These are phyloP conservation scores for Psephotus haematonotus DNA, from an alignment of 2,113 vertebrate species.

Conservation along the genomic window DNA sequence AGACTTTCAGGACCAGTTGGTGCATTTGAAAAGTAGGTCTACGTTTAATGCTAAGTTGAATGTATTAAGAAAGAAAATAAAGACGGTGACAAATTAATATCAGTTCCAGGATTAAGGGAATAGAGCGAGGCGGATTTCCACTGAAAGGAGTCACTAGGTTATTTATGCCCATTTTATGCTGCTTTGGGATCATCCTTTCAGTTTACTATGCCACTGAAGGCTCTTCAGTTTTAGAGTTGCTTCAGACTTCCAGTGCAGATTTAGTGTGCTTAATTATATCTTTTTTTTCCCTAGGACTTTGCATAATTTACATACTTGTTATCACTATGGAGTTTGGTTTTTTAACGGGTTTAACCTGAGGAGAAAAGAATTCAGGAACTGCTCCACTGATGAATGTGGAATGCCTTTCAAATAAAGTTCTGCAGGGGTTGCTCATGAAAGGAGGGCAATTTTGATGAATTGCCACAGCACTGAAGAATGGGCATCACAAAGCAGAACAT, in stretches of 20 bases:
- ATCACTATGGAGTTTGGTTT: neutral
- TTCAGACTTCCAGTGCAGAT: neutral
- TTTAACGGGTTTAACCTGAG: neutral
- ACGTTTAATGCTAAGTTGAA: too few relatives aligned
- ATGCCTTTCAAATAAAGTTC: constrained; percentile 11
- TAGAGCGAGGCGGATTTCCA: neutral
- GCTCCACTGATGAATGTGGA: neutral
- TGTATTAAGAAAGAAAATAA: neutral
- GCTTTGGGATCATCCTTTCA: neutral
- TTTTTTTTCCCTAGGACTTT: neutral
- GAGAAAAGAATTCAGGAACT: neutral
- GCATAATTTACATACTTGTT: constrained; percentile 4
- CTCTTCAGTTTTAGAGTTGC: neutral
- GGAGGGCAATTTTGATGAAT: neutral
- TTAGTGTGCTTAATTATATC: neutral
- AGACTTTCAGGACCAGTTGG: neutral
- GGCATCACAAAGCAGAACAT: neutral
- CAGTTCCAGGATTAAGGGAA: neutral
- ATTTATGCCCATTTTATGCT: neutral
- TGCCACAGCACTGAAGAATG: neutral
- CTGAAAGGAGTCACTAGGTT: neutral
- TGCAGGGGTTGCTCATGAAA: neutral
- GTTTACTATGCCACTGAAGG: neutral
- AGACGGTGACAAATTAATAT: neutral
- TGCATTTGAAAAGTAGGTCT: neutral